Conservation (phyloP, 2,888 invertebrate species). For the Ptilodon capucinus region DNA sequence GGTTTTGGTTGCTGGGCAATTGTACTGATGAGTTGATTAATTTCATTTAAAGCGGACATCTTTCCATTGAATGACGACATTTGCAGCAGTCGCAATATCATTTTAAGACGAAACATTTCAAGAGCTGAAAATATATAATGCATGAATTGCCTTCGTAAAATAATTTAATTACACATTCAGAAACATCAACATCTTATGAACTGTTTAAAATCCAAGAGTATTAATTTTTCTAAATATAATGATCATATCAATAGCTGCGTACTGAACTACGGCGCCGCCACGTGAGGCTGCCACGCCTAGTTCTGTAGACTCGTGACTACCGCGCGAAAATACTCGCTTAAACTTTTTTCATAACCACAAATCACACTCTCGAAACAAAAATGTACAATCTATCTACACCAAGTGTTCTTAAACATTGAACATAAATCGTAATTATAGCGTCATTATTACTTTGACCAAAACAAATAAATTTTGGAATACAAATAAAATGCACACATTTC, state of each 20-base stretch:
- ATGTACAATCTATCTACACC: no score
- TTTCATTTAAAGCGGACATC: constrained; percentile 99
- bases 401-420: no score
- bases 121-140: constrained; percentile 78
- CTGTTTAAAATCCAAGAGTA: neutral
- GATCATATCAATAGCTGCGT: neutral
- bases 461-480: neutral
- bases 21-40: constrained; percentile 96
- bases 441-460: no score
- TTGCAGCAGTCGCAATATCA: constrained; percentile 96
- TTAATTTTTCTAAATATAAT: neutral
- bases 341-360: no score
- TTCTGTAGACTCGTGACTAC: no score
- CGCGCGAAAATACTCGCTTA: no score
- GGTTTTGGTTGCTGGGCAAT: constrained; percentile 95
- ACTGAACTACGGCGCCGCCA: no score
- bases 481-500: neutral
- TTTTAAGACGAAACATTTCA: constrained; percentile 97
- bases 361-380: no score
- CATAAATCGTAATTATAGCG: no score
- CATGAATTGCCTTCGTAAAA: constrained; percentile 1
- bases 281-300: no score
- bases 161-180: constrained; percentile 10
- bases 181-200: constrained; percentile 10
- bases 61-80: constrained; percentile 99